Evolutionary conservation across 2,797 vertebrate species (phyloP).

Genomic region (Alfaro cultratus): DNA sequence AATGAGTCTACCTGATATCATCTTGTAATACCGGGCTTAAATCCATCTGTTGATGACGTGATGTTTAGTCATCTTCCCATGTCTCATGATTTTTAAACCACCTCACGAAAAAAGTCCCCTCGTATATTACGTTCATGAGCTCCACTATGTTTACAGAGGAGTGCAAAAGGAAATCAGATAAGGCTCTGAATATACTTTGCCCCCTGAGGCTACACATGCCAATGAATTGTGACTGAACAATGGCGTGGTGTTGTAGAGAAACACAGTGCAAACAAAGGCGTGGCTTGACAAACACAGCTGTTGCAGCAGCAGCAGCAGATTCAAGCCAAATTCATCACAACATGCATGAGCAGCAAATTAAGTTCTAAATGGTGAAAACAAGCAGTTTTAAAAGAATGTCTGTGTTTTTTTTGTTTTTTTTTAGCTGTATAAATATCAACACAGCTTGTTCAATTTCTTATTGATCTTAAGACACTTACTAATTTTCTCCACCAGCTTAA

Average conservation of each 20-base stretch:
- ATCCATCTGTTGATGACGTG: constrained; percentile 53
- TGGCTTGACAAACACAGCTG: constrained; percentile 38
- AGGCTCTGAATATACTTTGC: constrained; percentile 60
- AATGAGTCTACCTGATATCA: constrained; percentile 65
- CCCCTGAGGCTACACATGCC: constrained; percentile 40
- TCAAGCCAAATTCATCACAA: constrained; percentile 2
- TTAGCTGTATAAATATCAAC: neutral
- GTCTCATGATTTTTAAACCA: constrained; percentile 33
- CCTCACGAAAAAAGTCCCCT: constrained; percentile 13
- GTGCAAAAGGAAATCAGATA: constrained; percentile 32
- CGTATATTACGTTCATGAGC: neutral
- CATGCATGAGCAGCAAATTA: neutral
- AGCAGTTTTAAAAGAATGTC: neutral
- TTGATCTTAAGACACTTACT: constrained; percentile 81
- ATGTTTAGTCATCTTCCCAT: constrained; percentile 59
- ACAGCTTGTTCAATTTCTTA: neutral
- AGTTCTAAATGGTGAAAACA: constrained; percentile 4
- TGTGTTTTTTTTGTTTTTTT: neutral
- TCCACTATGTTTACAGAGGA: constrained; percentile 11
- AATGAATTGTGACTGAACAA: constrained; percentile 61
- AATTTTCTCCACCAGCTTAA: constrained; percentile 94
- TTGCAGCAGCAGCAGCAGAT: constrained; percentile 11
- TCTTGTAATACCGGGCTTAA: constrained; percentile 38
- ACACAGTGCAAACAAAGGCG: constrained; percentile 75
- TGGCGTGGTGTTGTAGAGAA: constrained; percentile 44